A percentile compares a stretch with the other conserved stretches of the same genome.
phyloP scores from a whole-genome alignment of 2,797 vertebrate species.

The Helarctos malayanus region DNA sequence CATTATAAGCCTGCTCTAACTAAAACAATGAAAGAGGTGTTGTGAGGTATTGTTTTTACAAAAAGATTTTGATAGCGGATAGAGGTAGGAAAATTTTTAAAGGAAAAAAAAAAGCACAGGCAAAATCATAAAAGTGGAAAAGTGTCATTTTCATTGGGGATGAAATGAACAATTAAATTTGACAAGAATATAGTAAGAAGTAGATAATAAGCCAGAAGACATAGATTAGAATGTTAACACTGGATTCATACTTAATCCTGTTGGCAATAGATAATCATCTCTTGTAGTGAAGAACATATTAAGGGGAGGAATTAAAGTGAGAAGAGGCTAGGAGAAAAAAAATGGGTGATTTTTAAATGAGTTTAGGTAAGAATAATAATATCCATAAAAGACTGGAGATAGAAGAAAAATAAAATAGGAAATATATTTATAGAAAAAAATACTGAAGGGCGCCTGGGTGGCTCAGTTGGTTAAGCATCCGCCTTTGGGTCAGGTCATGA shows the following conservation, averaged over 20 bases:
- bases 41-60: not conserved
- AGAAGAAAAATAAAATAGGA: not conserved
- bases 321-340: not conserved
- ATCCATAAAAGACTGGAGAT: not conserved
- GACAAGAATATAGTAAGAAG: not conserved
- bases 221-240: not conserved
- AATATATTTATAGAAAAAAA: not conserved
- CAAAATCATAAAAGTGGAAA: not conserved
- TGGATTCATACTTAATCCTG: not conserved
- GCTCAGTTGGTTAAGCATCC: not conserved
- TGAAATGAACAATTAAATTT: constrained; percentile 36
- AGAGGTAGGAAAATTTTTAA: not conserved
- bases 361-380: not conserved
- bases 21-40: not conserved
- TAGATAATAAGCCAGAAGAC: not conserved
- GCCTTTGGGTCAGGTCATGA: not conserved
- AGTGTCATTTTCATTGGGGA: not conserved
- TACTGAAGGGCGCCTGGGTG: not conserved
- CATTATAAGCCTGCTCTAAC: not conserved
- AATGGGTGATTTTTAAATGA: not conserved
- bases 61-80: not conserved
- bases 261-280: constrained; percentile 4
- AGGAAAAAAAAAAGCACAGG: not conserved
- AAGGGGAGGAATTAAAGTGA: constrained; percentile 31
- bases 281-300: not conserved